Percentiles rank a stretch among this genome's conserved stretches.
phyloP scores from a whole-genome alignment of 2,797 vertebrate species.

The Falco columbarius region DNA sequence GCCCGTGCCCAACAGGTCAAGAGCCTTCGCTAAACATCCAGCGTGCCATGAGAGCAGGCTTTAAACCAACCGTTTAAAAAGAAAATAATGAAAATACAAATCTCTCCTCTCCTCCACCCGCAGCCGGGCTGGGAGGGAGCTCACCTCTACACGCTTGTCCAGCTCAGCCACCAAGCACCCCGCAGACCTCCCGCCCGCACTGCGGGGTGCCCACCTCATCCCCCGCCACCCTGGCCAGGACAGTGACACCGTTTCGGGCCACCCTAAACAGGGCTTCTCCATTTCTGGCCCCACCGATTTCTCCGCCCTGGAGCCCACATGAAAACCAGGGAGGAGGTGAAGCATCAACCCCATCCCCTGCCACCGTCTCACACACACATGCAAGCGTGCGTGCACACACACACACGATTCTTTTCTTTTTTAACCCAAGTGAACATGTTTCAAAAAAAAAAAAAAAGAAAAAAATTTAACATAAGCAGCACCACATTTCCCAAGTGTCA shows the following conservation, averaged over 20 bases:
- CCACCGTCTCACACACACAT: not conserved
- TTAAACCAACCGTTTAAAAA: not conserved
- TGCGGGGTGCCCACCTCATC: accelerated
- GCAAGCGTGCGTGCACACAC: not conserved
- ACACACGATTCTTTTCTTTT: not conserved
- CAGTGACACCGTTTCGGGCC: accelerated
- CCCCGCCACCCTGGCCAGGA: not conserved
- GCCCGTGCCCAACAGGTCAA: accelerated
- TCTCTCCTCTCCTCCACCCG: not conserved
- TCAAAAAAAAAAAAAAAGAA: not conserved
- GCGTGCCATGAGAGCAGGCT: accelerated
- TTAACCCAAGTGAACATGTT: constrained; percentile 36
- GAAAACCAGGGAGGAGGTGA: not conserved
- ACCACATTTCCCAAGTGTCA: constrained; percentile 23
- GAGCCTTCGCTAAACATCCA: not conserved
- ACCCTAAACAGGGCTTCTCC: not conserved
- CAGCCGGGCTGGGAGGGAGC: not conserved
- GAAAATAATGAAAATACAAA: not conserved
- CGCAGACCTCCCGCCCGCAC: not conserved
- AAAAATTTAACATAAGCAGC: not conserved
- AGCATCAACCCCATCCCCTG: too few relatives aligned
- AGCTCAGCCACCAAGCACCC: not conserved
- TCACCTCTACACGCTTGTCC: not conserved
- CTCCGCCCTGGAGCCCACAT: accelerated
- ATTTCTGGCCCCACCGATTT: accelerated